Conservation (phyloP, 2,797 vertebrate genomes). For the Spinibarbus caldwelli region DNA sequence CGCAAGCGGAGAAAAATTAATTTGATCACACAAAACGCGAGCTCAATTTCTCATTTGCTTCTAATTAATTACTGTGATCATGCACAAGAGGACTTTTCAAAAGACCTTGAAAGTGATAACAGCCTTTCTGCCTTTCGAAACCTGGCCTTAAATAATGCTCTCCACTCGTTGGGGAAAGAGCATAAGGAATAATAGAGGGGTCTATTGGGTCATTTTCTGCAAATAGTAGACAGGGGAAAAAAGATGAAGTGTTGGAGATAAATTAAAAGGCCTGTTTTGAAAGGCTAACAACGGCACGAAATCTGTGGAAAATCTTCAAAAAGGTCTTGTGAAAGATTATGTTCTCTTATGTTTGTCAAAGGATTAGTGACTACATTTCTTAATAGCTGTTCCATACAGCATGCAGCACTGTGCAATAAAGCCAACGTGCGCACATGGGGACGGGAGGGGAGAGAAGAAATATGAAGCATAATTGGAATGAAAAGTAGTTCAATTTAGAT, state of each 20-base stretch:
- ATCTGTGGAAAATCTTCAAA: conserved; percentile 29
- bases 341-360: conserved; percentile 45
- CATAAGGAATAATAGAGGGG: not conserved
- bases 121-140: conserved; percentile 42
- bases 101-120: conserved; percentile 58
- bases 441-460: conserved; percentile 40
- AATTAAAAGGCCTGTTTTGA: conserved; percentile 26
- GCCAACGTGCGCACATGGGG: conserved; percentile 33
- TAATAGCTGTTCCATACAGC: conserved; percentile 40
- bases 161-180: not conserved
- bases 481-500: conserved; percentile 68
- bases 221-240: not conserved
- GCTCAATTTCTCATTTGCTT: conserved; percentile 59
- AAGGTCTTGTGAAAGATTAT: conserved; percentile 29
- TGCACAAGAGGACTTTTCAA: conserved; percentile 53
- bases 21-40: conserved; percentile 48
- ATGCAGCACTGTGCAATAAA: conserved; percentile 44
- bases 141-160: conserved; percentile 26
- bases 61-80: conserved; percentile 57
- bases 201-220: not conserved
- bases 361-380: conserved; percentile 53
- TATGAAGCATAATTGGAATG: conserved; percentile 64
- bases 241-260: conserved; percentile 10
- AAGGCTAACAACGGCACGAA: not conserved
- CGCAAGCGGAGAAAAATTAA: conserved; percentile 40